Conservation (phyloP, 2,888 invertebrate genomes). For the Nomada fabriciana region DNA sequence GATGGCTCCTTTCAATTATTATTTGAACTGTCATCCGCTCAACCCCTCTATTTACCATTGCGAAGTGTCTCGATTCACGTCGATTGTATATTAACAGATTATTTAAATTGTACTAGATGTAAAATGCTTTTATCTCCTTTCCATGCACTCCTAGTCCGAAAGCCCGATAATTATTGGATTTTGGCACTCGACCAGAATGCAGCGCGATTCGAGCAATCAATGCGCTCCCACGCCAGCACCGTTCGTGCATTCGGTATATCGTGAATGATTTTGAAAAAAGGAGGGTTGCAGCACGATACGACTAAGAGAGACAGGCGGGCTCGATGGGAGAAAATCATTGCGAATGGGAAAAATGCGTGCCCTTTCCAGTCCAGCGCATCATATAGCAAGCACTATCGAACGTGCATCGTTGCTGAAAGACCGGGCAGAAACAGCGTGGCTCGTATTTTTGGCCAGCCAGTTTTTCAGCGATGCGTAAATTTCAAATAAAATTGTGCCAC, state of each 20-base stretch:
- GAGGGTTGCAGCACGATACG: not conserved
- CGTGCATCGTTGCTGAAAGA: slow-evolving; percentile 39
- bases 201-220: slow-evolving; percentile 57
- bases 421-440: slow-evolving; percentile 33
- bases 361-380: slow-evolving; percentile 39
- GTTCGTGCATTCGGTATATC: slow-evolving; percentile 60
- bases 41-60: not conserved
- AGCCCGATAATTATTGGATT: slow-evolving; percentile 39
- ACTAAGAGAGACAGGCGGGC: slow-evolving; percentile 24
- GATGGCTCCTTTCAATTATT: slow-evolving; percentile 3
- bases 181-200: not conserved
- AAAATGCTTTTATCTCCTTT: slow-evolving; percentile 12
- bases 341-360: slow-evolving; percentile 52
- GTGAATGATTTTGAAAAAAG: slow-evolving; percentile 71
- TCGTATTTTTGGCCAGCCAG: slow-evolving; percentile 49
- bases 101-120: not conserved
- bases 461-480: slow-evolving; percentile 62
- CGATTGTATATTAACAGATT: slow-evolving; percentile 2
- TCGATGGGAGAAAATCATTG: slow-evolving; percentile 55
- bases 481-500: slow-evolving; percentile 61
- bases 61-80: not conserved
- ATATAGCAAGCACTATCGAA: slow-evolving; percentile 27
- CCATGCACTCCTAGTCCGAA: not conserved
- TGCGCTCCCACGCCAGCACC: slow-evolving; percentile 32
- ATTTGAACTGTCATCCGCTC: slow-evolving; percentile 4